Base-by-base conservation (phyloP, 2,888 invertebrate species). In the Caenorhabditis macrosperma region DNA sequence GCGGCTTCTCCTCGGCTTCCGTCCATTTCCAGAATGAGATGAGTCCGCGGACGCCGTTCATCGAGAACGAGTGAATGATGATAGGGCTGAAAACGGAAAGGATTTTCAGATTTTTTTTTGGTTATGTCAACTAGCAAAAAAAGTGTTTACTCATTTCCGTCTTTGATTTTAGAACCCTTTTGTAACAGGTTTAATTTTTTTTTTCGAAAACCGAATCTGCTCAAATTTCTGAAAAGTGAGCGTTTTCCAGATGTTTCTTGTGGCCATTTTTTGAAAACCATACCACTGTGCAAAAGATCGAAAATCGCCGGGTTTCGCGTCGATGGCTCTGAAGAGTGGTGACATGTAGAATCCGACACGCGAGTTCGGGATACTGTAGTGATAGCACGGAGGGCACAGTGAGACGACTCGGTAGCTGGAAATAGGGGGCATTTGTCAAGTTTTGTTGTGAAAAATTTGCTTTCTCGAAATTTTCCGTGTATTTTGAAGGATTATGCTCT, bases 11-110 rank as follows among this genome's bases (percentile, higher is more conserved):
- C 22, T 84, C 84, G 3, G 80, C 82, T 55, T 84, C 82, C 3
- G 79, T 84, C 84, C 82, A 84, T 66, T 84, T 82, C 77, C 72
- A 82, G 44, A 84, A 71, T 17, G 84, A 84, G 28, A 82, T 81
- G 10, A 84, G 54, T n/a, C 81, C 74, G 12, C 84, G 81, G 0
- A 82, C 75, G 20, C 84, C 84, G 54, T 82, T 84, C 82, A 84
- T 84, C 24, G 84, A 84, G 41, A 84, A 82, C 28, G 75, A 76
- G 71, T 84, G 84, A 15, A 82, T 50, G 7, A 84, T 60, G 9
- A 84, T 84, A 12, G 84, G 84, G 38, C 84, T 82, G 68, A 0
- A 82, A 81, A 46, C 9, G 9, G 1, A 9, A 12, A 17, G 26
- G 2, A 10, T 38, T 52, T 22, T 22, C 9, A 3, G 20, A 20